These are phyloP conservation scores for Rhynchonycteris naso DNA, from an alignment of 2,797 vertebrate species.

Conservation along the genomic window DNA sequence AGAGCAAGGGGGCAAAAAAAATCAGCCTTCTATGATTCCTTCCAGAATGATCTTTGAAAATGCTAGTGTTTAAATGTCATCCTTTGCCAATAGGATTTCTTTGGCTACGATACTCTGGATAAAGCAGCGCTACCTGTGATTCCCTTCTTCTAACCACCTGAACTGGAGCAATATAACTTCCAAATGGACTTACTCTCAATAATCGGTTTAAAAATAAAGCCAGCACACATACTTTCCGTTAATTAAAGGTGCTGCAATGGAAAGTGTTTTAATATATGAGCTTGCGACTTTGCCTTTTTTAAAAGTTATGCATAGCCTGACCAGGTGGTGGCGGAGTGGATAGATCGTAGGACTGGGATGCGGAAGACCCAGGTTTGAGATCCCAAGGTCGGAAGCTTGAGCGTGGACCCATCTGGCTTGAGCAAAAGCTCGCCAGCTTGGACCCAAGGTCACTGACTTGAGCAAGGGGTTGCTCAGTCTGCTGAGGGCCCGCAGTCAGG, in stretches of 20 bases:
- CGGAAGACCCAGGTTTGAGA: no score
- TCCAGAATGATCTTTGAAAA: slow-evolving; percentile 32
- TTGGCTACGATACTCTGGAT: neutral
- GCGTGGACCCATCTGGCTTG: no score
- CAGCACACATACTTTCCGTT: neutral
- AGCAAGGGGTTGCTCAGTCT: no score
- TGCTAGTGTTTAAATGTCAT: slow-evolving; percentile 5
- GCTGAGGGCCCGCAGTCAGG: no score
- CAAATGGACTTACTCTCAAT: slow-evolving; percentile 26
- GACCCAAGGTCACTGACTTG: no score
- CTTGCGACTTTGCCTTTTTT: neutral
- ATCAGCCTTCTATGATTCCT: neutral
- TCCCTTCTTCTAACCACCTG: neutral
- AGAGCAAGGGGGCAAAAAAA: neutral
- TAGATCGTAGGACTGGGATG: no score
- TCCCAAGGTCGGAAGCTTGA: no score
- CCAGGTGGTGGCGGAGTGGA: no score
- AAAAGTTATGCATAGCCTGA: no score
- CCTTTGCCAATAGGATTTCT: neutral
- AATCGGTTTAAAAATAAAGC: slow-evolving; percentile 35
- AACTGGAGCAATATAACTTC: slow-evolving; percentile 30
- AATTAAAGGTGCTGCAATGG: neutral
- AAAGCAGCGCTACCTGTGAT: neutral
- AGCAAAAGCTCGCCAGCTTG: no score
- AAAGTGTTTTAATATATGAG: neutral